A percentile compares a stretch with the other conserved stretches of the same genome.
phyloP scores from a whole-genome alignment of 2,797 vertebrate genomes.

The Emys orbicularis region DNA sequence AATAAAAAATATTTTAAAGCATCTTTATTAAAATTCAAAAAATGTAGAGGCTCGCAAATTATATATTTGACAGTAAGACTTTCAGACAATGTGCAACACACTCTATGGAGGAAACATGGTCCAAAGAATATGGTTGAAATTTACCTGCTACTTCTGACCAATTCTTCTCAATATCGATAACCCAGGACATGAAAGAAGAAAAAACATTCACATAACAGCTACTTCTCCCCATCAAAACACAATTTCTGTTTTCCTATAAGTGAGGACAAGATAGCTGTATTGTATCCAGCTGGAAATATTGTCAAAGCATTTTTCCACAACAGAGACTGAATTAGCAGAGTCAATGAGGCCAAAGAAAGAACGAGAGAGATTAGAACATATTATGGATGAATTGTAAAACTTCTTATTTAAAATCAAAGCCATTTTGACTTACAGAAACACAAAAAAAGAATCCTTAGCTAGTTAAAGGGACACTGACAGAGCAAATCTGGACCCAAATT shows the following conservation, averaged over 20 bases:
- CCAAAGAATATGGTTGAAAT: too few species aligned
- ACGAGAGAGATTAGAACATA: neutral
- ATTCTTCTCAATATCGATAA: too few species aligned
- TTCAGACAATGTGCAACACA: too few species aligned
- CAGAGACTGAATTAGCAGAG: neutral
- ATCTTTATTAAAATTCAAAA: too few species aligned
- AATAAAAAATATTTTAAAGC: too few species aligned
- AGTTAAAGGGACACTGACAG: neutral
- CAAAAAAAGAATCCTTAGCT: neutral
- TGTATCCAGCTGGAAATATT: neutral
- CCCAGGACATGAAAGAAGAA: neutral
- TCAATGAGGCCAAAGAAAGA: neutral
- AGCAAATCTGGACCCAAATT: neutral
- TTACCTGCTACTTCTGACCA: too few species aligned
- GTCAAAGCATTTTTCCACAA: neutral
- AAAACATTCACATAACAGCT: neutral
- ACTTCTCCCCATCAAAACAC: rapidly evolving
- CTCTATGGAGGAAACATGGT: too few species aligned
- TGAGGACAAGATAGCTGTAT: neutral
- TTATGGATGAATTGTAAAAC: neutral
- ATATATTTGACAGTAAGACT: too few species aligned
- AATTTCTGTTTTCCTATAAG: neutral
- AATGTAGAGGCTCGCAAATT: too few species aligned
- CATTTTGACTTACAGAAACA: neutral
- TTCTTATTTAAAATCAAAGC: neutral